phyloP scores from a whole-genome alignment of 2,888 invertebrate genomes.

The Timema cristinae region DNA sequence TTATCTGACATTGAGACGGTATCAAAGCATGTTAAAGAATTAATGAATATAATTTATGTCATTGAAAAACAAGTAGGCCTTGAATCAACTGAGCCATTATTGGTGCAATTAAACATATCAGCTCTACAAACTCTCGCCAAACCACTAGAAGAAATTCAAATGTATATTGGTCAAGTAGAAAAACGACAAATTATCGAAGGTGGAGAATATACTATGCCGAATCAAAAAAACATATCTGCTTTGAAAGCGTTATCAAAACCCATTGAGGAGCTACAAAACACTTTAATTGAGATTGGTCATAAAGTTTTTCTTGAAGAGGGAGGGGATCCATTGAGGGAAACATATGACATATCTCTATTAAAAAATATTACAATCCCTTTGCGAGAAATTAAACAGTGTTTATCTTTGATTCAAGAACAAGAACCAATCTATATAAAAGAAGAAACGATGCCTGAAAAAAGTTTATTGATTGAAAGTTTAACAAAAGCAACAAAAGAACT shows the following conservation, averaged over 20 bases:
- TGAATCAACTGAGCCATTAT: conserved; percentile 19
- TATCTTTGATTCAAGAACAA: not conserved
- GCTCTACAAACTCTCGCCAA: conserved; percentile 28
- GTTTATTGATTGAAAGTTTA: not conserved
- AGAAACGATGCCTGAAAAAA: not conserved
- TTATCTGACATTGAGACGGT: conserved; percentile 36
- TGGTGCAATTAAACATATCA: conserved; percentile 13
- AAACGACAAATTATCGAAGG: conserved; percentile 24
- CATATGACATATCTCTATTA: not conserved
- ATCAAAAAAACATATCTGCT: conserved; percentile 35
- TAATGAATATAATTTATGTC: conserved; percentile 35
- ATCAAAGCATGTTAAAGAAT: conserved; percentile 39
- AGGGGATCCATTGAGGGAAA: not conserved
- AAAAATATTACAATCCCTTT: not conserved
- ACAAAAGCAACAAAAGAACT: not conserved
- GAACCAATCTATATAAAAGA: not conserved
- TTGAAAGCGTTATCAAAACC: conserved; percentile 28
- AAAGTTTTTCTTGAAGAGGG: conserved; percentile 32
- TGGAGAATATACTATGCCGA: conserved; percentile 23
- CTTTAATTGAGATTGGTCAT: conserved; percentile 39
- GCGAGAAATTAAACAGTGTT: not conserved
- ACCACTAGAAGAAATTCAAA: conserved; percentile 28
- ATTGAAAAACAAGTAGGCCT: conserved; percentile 23
- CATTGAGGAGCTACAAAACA: conserved; percentile 43
- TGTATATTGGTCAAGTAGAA: conserved; percentile 28